Base-by-base conservation (phyloP, 2,797 vertebrate genomes). In the Acrocephalus scirpaceus region DNA sequence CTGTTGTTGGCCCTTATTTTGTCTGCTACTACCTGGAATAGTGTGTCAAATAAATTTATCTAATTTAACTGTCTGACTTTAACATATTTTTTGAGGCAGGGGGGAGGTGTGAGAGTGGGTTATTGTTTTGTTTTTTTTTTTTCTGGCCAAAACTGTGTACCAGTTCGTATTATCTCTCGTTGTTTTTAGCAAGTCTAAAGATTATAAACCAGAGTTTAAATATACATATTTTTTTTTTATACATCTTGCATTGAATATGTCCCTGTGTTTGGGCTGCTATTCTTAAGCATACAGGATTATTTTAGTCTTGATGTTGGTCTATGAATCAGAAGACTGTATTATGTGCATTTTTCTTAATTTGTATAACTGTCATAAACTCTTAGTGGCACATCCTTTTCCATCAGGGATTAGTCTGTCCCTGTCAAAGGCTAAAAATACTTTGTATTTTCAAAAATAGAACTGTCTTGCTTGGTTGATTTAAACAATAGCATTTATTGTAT, bases 101-200 rank as follows among this genome's bases (percentile, higher is more conserved):
- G 1, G 0, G 13, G 3, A 14, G 2, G 0, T 21, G 5, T 26
- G 11, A 32, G 10, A 60, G 5, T 58, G 10, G 4, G 1, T 57
- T 16, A 15, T 0, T 23, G 2, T 45, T 69, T 25, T n/a, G n/a
- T n/a, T n/a, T n/a, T n/a, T 16, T 25, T 29, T n/a, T 40, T 32
- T 51, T 2, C 36, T 40, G 30, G 5, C 17, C 34, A 42, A 13
- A 76, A 50, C 21, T 58, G 1, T 73, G 45, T 47, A 20, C n/a
- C 58, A 29, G 3, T 61, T 89, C 0, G 0, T 14, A 14, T 56
- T 89, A 38, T 7, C 26, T 36, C 6, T 19, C 74, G 15, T 72
- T 42, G 10, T 13, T 90, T 81, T n/a, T 64, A 44, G 11, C 36
- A 54, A 54, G 53, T 74, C 25, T 69, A 42, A 66, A 19, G 79